A percentile compares a stretch with the other conserved stretches of the same genome.
phyloP scores from a whole-genome alignment of 2,888 invertebrate species.

The Nemapogon koenigi region DNA sequence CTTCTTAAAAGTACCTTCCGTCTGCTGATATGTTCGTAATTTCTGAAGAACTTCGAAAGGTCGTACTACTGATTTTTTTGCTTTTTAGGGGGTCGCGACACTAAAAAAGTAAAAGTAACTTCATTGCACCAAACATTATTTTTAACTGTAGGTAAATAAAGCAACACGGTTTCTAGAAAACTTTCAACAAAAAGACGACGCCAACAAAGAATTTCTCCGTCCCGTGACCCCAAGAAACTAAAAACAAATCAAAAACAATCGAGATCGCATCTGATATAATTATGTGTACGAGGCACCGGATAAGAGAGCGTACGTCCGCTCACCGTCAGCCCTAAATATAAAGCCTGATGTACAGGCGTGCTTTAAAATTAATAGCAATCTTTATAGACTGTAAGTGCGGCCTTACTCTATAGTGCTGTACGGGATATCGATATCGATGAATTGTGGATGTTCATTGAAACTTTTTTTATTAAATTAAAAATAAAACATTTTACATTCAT shows the following conservation, averaged over 20 bases:
- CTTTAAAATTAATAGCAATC: constrained; percentile 60
- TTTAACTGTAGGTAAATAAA: no score
- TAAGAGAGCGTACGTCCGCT: constrained; percentile 13
- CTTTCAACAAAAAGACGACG: constrained; percentile 6
- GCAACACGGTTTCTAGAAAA: no score
- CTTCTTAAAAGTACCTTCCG: no score
- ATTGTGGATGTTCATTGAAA: no score
- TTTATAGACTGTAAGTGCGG: constrained; percentile 46
- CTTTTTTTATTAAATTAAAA: no score
- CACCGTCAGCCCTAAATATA: constrained; percentile 9
- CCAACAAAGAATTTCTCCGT: constrained; percentile 7
- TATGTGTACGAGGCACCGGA: constrained; percentile 36
- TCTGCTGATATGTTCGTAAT: no score
- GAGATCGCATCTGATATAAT: constrained; percentile 52
- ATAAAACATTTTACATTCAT: no score
- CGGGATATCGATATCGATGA: constrained; percentile 38
- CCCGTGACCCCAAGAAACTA: constrained; percentile 7
- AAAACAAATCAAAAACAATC: constrained; percentile 32
- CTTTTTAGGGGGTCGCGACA: no score
- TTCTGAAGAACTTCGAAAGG: no score
- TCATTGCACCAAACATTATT: no score
- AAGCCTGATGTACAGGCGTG: constrained; percentile 16
- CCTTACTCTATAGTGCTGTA: constrained; percentile 1
- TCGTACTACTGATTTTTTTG: no score
- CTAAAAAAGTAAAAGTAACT: no score